These are phyloP conservation scores for Crepidodera aurea DNA, from an alignment of 2,888 invertebrate species.

Conservation along the genomic window DNA sequence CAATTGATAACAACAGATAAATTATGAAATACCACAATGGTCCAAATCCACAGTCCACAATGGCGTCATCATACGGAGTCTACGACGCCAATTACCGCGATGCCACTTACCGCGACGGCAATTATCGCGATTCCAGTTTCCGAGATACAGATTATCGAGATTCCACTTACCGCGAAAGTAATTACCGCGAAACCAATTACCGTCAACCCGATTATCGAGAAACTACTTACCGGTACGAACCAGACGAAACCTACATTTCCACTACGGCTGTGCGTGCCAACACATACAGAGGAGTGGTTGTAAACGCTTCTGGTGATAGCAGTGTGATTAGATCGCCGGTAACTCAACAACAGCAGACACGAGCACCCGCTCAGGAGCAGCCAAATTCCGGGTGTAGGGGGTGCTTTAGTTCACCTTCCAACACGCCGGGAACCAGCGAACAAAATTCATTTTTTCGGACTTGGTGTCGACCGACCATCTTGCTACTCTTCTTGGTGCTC, in stretches of 20 bases:
- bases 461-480: slow-evolving; percentile 68
- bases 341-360: slow-evolving; percentile 39
- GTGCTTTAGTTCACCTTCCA: slow-evolving; percentile 50
- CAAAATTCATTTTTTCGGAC: slow-evolving; percentile 61
- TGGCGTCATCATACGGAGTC: slow-evolving; percentile 62
- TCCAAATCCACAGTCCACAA: slow-evolving; percentile 53
- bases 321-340: slow-evolving; percentile 51
- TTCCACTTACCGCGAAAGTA: slow-evolving; percentile 36
- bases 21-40: slow-evolving; percentile 52
- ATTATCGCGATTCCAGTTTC: slow-evolving; percentile 34
- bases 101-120: slow-evolving; percentile 40
- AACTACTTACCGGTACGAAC: slow-evolving; percentile 26
- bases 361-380: slow-evolving; percentile 17
- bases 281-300: slow-evolving; percentile 56
- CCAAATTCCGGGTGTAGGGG: slow-evolving; percentile 47
- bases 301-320: slow-evolving; percentile 58
- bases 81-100: slow-evolving; percentile 53
- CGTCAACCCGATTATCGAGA: slow-evolving; percentile 45
- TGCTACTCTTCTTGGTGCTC: slow-evolving; percentile 66
- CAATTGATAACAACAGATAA: not conserved
- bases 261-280: slow-evolving; percentile 45
- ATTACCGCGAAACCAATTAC: slow-evolving; percentile 2
- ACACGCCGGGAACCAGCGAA: slow-evolving; percentile 46
- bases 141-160: slow-evolving; percentile 45
- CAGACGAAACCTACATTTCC: slow-evolving; percentile 56